A percentile compares a stretch with the other conserved stretches of the same genome.
phyloP scores from a whole-genome alignment of 2,888 invertebrate species.

The Rhorus exstirpatorius region DNA sequence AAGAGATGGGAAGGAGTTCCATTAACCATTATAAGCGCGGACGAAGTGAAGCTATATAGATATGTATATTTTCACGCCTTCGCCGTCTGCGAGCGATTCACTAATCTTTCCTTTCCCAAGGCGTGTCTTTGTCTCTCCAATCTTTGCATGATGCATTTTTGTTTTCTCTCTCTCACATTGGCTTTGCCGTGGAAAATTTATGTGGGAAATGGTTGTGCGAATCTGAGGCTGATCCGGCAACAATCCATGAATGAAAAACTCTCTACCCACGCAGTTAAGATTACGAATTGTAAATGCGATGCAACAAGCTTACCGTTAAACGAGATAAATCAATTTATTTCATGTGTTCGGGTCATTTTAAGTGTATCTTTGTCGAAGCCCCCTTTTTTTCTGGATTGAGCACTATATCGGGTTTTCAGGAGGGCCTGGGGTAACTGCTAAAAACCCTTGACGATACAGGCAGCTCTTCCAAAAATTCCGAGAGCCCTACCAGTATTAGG shows the following conservation, averaged over 20 bases:
- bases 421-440: too few species aligned
- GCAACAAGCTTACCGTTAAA: too few species aligned
- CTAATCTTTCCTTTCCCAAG: slow-evolving; percentile 52
- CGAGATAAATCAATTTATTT: too few species aligned
- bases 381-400: too few species aligned
- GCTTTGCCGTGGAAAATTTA: slow-evolving; percentile 19
- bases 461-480: too few species aligned
- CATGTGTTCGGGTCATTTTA: too few species aligned
- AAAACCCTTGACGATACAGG: too few species aligned
- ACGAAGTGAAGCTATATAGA: slow-evolving; percentile 13
- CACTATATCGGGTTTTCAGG: too few species aligned
- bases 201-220: slow-evolving; percentile 25
- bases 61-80: slow-evolving; percentile 70
- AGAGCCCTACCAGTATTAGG: too few species aligned
- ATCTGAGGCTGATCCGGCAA: not conserved
- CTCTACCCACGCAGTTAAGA: not conserved
- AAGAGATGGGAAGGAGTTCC: slow-evolving; percentile 39
- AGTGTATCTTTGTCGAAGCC: too few species aligned
- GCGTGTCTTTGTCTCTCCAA: slow-evolving; percentile 33
- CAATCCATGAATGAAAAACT: not conserved
- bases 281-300: too few species aligned
- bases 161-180: not conserved
- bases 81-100: slow-evolving; percentile 66
- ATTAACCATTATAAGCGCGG: slow-evolving; percentile 36
- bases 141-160: not conserved